A percentile compares a stretch with the other conserved stretches of the same genome.
Evolutionary conservation across 2,888 invertebrate genomes (phyloP).

Genomic region (Eupithecia exiguata): DNA sequence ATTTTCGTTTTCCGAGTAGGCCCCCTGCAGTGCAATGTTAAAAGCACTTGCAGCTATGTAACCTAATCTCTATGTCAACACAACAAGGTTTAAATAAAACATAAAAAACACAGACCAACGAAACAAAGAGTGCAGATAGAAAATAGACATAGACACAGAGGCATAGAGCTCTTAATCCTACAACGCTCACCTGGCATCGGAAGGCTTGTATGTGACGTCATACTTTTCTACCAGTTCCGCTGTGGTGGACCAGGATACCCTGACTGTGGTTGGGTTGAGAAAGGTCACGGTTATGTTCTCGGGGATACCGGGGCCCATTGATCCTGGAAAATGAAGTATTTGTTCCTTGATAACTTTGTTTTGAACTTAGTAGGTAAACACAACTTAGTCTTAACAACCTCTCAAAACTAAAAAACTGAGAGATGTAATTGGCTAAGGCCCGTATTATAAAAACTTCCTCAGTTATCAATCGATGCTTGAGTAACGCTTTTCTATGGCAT

Average conservation of each 20-base stretch:
- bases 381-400: background rate
- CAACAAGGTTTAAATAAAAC: slow-evolving; percentile 6
- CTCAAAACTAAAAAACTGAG: background rate
- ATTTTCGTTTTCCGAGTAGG: background rate
- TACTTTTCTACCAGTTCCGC: slow-evolving; percentile 93
- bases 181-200: slow-evolving; percentile 92
- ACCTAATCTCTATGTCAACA: background rate
- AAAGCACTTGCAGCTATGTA: slow-evolving; percentile 3
- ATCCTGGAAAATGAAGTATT: slow-evolving; percentile 81
- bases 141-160: slow-evolving; percentile 45
- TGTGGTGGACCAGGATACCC: slow-evolving; percentile 93
- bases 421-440: background rate
- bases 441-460: too few relatives aligned
- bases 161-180: slow-evolving; percentile 36
- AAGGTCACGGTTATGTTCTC: slow-evolving; percentile 96
- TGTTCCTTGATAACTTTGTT: background rate
- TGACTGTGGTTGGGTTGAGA: slow-evolving; percentile 92
- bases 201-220: slow-evolving; percentile 95
- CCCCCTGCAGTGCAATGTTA: slow-evolving; percentile 1
- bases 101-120: slow-evolving; percentile 33
- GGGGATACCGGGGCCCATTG: slow-evolving; percentile 90
- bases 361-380: background rate
- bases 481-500: too few relatives aligned
- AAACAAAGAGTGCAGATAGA: slow-evolving; percentile 40
- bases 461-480: too few relatives aligned